Conservation (phyloP, 2,888 invertebrate genomes). For the Trissolcus brochymenae region DNA sequence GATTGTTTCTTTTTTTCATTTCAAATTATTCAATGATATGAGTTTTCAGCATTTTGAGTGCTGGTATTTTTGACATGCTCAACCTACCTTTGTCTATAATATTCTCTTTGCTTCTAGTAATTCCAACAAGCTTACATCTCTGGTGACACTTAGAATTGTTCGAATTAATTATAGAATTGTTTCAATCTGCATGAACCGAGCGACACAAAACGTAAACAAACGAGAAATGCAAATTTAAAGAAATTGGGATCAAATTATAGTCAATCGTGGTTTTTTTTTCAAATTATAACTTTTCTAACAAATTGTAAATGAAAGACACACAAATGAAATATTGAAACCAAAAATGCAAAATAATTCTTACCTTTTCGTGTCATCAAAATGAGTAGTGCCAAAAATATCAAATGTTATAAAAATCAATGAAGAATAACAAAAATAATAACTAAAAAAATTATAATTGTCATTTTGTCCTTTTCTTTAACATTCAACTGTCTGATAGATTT, state of each 20-base stretch:
- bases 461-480: too few species aligned
- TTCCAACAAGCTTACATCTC: constrained; percentile 28
- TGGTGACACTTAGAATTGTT: constrained; percentile 47
- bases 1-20: too few species aligned
- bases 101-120: constrained; percentile 16
- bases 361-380: constrained; percentile 34
- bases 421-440: too few species aligned
- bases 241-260: background rate
- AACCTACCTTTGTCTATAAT: constrained; percentile 48
- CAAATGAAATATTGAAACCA: background rate
- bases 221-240: constrained; percentile 36
- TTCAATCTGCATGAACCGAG: constrained; percentile 42
- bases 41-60: background rate
- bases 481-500: too few species aligned
- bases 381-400: constrained; percentile 7
- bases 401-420: background rate
- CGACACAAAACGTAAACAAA: constrained; percentile 59
- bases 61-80: constrained; percentile 3
- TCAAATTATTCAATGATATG: background rate
- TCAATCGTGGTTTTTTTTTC: too few species aligned
- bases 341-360: constrained; percentile 28
- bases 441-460: too few species aligned
- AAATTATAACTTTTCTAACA: background rate
- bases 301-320: background rate
- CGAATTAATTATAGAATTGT: constrained; percentile 33